These are phyloP conservation scores for Hemichromis elongatus DNA, from an alignment of 2,113 vertebrate genomes.

Conservation along the genomic window DNA sequence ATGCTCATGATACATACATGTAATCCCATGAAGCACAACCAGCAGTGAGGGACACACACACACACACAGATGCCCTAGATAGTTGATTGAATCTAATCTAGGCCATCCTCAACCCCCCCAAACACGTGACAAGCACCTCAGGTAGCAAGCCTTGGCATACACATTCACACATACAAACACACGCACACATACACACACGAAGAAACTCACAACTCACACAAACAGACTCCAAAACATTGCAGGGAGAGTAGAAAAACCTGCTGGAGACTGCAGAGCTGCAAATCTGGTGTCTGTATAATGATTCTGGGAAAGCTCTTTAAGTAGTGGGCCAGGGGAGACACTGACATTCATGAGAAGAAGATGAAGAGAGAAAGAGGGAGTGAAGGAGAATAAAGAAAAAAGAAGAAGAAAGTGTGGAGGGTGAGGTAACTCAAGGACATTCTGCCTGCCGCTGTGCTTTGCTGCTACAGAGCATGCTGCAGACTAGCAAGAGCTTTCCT, in stretches of 20 bases:
- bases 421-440: slow-evolving; percentile 73
- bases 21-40: slow-evolving; percentile 53
- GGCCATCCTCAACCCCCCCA: slow-evolving; percentile 59
- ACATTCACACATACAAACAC: background rate
- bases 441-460: slow-evolving; percentile 54
- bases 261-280: slow-evolving; percentile 19
- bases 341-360: slow-evolving; percentile 17
- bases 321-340: slow-evolving; percentile 38
- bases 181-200: background rate
- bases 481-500: slow-evolving; percentile 65
- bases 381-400: background rate
- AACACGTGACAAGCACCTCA: slow-evolving; percentile 60
- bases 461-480: slow-evolving; percentile 61
- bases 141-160: slow-evolving; percentile 46
- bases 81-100: slow-evolving; percentile 68
- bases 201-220: background rate
- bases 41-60: slow-evolving; percentile 7
- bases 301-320: slow-evolving; percentile 43
- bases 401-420: slow-evolving; percentile 27
- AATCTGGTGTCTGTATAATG: slow-evolving; percentile 15
- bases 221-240: slow-evolving; percentile 12
- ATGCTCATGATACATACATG: background rate
- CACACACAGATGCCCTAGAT: slow-evolving; percentile 64
- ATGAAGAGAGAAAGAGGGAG: background rate
- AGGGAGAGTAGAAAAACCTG: background rate